Percentiles rank a stretch among this genome's conserved stretches.
Evolutionary conservation across 2,797 vertebrate genomes (phyloP).

Genomic region (Pseudochirops cupreus): DNA sequence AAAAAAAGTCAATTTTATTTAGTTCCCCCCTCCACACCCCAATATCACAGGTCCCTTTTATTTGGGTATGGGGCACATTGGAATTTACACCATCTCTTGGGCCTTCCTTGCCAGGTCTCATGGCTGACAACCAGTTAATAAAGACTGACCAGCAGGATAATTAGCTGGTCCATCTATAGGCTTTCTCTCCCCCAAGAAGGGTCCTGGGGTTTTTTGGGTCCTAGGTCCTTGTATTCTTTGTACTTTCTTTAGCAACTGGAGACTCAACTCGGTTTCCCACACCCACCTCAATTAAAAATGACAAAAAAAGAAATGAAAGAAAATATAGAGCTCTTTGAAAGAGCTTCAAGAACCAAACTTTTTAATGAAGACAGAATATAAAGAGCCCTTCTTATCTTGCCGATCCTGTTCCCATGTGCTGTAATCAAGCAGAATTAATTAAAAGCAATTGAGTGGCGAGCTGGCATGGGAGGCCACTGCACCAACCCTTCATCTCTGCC

Average conservation of each 20-base stretch:
- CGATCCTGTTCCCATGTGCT: constrained; percentile 78
- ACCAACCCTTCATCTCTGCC: constrained; percentile 77
- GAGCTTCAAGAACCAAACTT: constrained; percentile 78
- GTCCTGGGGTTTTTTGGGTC: constrained; percentile 23
- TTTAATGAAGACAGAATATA: constrained; percentile 83
- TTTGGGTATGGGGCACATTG: neutral
- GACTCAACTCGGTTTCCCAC: constrained; percentile 42
- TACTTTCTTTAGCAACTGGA: neutral
- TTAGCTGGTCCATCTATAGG: constrained; percentile 5
- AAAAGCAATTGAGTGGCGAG: constrained; percentile 81
- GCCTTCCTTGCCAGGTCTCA: neutral
- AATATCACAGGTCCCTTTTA: neutral
- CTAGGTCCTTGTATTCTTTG: neutral
- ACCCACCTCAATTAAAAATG: constrained; percentile 80
- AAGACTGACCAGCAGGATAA: neutral
- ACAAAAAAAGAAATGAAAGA: constrained; percentile 74
- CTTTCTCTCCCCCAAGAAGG: constrained; percentile 7
- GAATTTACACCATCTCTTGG: neutral
- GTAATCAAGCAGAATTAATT: constrained; percentile 84
- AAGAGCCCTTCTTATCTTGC: constrained; percentile 80
- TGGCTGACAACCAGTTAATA: neutral
- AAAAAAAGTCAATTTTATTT: neutral
- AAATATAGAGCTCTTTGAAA: constrained; percentile 80
- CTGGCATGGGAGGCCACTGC: constrained; percentile 75
- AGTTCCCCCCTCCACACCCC: neutral